A percentile compares a stretch with the other conserved stretches of the same genome.
Conservation (phyloP, 2,888 invertebrate species). For the Drosophila subsilvestris region DNA sequence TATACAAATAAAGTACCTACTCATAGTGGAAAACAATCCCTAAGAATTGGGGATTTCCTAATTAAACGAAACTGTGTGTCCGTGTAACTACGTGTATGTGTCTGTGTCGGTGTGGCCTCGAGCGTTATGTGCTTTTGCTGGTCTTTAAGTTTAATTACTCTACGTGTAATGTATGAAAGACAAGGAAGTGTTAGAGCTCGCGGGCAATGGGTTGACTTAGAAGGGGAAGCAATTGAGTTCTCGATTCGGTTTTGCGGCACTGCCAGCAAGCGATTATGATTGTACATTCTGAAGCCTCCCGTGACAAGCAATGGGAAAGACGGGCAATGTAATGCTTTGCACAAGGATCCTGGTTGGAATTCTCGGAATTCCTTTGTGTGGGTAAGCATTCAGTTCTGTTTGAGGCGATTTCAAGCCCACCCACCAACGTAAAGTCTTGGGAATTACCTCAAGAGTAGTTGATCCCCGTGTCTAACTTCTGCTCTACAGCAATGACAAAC, state of each 20-base stretch:
- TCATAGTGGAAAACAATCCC: too few species aligned
- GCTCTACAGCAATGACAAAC: background rate
- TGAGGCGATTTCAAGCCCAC: background rate
- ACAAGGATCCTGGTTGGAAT: background rate
- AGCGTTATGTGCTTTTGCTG: slow-evolving; percentile 57
- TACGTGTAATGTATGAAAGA: slow-evolving; percentile 16
- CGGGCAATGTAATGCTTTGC: background rate
- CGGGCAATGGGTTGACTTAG: slow-evolving; percentile 41
- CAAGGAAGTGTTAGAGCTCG: slow-evolving; percentile 13
- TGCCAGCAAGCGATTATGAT: slow-evolving; percentile 20
- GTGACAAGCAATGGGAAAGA: slow-evolving; percentile 21
- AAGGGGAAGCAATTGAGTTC: slow-evolving; percentile 48
- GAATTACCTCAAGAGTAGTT: background rate
- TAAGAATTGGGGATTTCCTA: too few species aligned
- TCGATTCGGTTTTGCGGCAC: slow-evolving; percentile 61
- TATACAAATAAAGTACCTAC: too few species aligned
- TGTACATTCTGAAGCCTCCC: background rate
- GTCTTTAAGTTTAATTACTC: slow-evolving; percentile 70
- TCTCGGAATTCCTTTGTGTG: background rate
- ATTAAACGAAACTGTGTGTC: background rate
- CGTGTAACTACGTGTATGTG: slow-evolving; percentile 10
- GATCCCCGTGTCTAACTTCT: background rate
- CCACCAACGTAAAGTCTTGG: background rate
- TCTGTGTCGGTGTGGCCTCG: slow-evolving; percentile 24
- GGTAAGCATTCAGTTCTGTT: background rate